These are phyloP conservation scores for Oryzias woworae DNA, from an alignment of 2,113 vertebrate species.

Conservation along the genomic window DNA sequence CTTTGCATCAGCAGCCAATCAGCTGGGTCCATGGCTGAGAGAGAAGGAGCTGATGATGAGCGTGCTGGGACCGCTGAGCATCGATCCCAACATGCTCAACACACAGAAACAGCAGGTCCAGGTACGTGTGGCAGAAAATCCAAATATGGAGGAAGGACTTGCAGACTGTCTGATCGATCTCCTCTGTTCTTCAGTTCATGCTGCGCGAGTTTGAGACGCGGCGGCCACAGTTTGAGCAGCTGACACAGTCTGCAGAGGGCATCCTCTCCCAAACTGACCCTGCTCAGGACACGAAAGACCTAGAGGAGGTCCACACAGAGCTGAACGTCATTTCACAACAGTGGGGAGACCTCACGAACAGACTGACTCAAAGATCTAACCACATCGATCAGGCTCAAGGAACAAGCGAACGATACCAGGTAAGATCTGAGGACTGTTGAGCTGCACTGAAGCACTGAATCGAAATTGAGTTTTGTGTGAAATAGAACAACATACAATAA, in stretches of 20 bases:
- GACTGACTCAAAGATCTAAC: slow-evolving; percentile 84
- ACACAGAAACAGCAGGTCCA: slow-evolving; percentile 97
- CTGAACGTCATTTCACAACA: slow-evolving; percentile 86
- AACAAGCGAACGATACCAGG: slow-evolving; percentile 89
- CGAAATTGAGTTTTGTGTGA: background rate
- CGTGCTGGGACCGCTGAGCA: slow-evolving; percentile 93
- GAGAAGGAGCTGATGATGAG: slow-evolving; percentile 99
- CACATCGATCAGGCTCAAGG: slow-evolving; percentile 91
- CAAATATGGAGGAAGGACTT: background rate
- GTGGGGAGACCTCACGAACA: slow-evolving; percentile 86
- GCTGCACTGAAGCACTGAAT: background rate
- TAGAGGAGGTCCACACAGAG: slow-evolving; percentile 82
- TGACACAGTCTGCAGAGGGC: slow-evolving; percentile 89
- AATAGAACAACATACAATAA: no score
- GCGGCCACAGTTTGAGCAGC: slow-evolving; percentile 89
- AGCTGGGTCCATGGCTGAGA: slow-evolving; percentile 92
- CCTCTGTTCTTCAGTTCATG: slow-evolving; percentile 86
- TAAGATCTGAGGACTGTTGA: slow-evolving; percentile 5
- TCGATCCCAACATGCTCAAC: slow-evolving; percentile 97
- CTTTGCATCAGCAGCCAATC: slow-evolving; percentile 86
- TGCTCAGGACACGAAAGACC: slow-evolving; percentile 79
- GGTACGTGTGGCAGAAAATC: slow-evolving; percentile 66
- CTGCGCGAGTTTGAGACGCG: slow-evolving; percentile 96
- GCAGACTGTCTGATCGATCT: background rate
- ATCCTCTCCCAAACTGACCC: slow-evolving; percentile 81